These are phyloP conservation scores for Accipiter cooperii DNA, from an alignment of 2,113 vertebrate species.

Conservation along the genomic window DNA sequence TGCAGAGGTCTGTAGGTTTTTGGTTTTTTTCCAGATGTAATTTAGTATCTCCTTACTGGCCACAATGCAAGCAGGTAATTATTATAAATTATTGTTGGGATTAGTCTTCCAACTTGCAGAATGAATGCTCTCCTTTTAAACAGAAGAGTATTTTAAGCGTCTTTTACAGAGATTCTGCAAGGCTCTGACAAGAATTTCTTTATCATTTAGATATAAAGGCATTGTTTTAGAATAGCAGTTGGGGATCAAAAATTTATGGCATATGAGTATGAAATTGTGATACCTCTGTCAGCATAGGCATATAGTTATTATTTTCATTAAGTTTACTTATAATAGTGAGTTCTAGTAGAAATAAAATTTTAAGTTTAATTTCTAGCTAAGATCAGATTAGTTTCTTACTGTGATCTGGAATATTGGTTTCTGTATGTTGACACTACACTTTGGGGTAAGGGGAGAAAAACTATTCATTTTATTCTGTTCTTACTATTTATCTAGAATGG, in stretches of 20 bases:
- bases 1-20: not conserved
- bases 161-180: not conserved
- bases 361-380: not conserved
- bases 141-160: not conserved
- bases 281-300: not conserved
- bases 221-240: not conserved
- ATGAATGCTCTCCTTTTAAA: not conserved
- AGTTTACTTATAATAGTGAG: not conserved
- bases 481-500: not conserved
- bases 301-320: not conserved
- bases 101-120: not conserved
- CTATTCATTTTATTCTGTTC: fast-evolving
- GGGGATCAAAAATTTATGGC: not conserved
- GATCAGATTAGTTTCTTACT: not conserved
- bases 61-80: not conserved
- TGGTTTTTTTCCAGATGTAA: not conserved
- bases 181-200: not conserved
- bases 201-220: not conserved
- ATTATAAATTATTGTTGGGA: not conserved
- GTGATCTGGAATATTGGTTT: not conserved
- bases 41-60: not conserved
- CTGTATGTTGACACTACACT: not conserved
- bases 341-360: not conserved
- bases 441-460: not conserved
- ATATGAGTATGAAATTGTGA: not conserved